Evolutionary conservation across 2,888 invertebrate species (phyloP), one percentile per base, ranked within the genome.

Genomic region (Chaetoderma sp.): DNA sequence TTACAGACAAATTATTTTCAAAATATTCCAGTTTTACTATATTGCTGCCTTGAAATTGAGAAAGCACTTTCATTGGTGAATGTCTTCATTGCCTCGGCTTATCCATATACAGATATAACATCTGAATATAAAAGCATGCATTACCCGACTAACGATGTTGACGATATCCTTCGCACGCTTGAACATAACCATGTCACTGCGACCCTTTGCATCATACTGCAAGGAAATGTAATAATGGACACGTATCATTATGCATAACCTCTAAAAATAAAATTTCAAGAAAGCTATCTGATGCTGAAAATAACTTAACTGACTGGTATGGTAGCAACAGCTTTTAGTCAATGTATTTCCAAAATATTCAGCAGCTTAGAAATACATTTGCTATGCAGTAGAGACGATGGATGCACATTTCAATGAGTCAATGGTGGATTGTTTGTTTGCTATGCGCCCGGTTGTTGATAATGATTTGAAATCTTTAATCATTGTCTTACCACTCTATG

Each of bases 61-160:
- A n/a, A n/a, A n/a, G n/a, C n/a, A n/a, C n/a, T n/a, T n/a, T n/a
- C n/a, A 10, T 36, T 36, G 39, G 13, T 8, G 39, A 36, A 36
- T 13, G 39, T 36, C 8, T 13, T 10, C 13, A 13, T 36, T 36
- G 39, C 13, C 13, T 36, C 39, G 13, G 8, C n/a, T 36, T 13
- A 13, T 36, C 10, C n/a, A 36, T 36, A 36, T 10, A 10, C 10
- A 36, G 1, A 54, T 33, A 6, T 50, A 21, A 28, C 13, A 44
- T 8, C 8, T 25, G 45, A 44, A 32, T 4, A 25, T 2, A 36
- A 49, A 8, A 25, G 18, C 45, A 45, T 5, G 32, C 91, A 93
- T 91, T 88, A 98, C 97, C 78, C 95, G 93, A 88, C 97, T 98
- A 76, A 98, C 94, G 81, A 97, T 95, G 85, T 97, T 97, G 60